Conservation (phyloP, 2,797 vertebrate genomes). For the Steatocranus sp. region DNA sequence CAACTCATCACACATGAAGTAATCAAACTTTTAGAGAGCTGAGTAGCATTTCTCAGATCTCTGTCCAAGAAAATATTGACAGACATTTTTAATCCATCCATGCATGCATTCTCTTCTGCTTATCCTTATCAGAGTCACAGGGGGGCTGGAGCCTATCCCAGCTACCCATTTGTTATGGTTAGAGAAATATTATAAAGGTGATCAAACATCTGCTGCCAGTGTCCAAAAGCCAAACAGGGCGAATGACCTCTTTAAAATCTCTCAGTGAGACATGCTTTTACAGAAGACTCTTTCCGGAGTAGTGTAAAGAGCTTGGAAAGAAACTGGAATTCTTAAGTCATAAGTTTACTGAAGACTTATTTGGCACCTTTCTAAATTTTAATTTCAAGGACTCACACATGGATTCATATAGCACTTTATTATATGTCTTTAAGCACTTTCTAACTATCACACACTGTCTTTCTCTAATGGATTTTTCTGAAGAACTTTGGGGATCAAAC, state of each 20-base stretch:
- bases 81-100: not conserved
- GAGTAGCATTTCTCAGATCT: not conserved
- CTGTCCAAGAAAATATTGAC: not conserved
- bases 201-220: not conserved
- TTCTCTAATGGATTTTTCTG: not conserved
- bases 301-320: not conserved
- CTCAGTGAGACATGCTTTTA: not conserved
- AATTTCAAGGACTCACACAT: not conserved
- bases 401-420: not conserved
- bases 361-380: not conserved
- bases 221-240: not conserved
- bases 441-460: not conserved
- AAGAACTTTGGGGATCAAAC: not conserved
- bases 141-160: not conserved
- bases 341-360: not conserved
- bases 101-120: not conserved
- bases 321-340: not conserved
- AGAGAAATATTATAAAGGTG: not conserved
- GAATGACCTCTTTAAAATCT: not conserved
- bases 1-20: not conserved
- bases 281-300: not conserved
- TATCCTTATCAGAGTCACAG: not conserved
- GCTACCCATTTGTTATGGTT: not conserved
- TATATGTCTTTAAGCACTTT: not conserved
- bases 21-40: not conserved